Evolutionary conservation across 2,888 invertebrate species (phyloP), one percentile per base, ranked within the genome.

Genomic region (Sturmia bella): DNA sequence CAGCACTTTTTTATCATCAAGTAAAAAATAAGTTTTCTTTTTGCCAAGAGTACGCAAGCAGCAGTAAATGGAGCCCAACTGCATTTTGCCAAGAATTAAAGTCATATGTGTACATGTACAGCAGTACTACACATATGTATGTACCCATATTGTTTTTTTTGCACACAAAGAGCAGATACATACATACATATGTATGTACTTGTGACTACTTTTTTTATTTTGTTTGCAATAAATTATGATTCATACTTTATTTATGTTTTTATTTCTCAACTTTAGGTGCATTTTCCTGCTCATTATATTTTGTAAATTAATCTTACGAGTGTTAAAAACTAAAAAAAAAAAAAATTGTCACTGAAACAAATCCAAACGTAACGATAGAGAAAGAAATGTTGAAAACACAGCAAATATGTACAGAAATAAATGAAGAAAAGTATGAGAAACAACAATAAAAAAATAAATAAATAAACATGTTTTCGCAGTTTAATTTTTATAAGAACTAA

Each of bases 271-370:
- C 13, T 4, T 32, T 45, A 27, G 37, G 64, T 48, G 24, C 50
- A 59, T 76, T 68, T 76, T 24, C 21, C 45, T 48, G 59, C 43
- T 76, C 43, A 76, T 74, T 74, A 56, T 56, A 32, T 43, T 75
- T 66, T 50, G 57, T 56, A 66, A 75, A 41, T 66, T 75, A 52
- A 75, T 75, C 50, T 59, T 56, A 4, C 32, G 41, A 45, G 32
- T 54, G 63, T 12, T 45, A 43, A 61, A 54, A 15, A 41, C 7
- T 74, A 56, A 57, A 57, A 68, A 50, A 41, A 15, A 41, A 57
- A 68, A 50, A 27, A 15, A 32, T 75, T 57, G 32, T 57, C 50
- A 57, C 64, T 39, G 27, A 41, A 41, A 54, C 3, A 7, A 52
- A 41, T 13, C 15, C 27, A 13, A 17, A 0, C 12, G 12, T 50